These are phyloP conservation scores for Drosophila suboccidentalis DNA, from an alignment of 2,888 invertebrate species.

Conservation along the genomic window DNA sequence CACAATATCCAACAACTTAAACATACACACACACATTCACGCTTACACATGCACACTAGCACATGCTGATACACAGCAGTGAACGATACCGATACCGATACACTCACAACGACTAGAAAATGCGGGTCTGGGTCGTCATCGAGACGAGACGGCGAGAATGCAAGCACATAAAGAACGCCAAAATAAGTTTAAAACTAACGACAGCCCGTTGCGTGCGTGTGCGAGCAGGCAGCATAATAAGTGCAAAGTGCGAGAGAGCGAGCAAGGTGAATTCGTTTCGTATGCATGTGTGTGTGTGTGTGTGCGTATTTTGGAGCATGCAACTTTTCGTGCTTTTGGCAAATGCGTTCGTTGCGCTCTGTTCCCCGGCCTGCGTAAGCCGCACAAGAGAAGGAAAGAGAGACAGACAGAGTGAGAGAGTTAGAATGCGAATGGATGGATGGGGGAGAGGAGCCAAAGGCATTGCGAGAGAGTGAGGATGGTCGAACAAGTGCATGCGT, in stretches of 20 bases:
- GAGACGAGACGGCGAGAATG: conserved; percentile 67
- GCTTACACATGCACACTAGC: conserved; percentile 12
- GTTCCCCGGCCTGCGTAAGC: conserved; percentile 41
- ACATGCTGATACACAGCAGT: conserved; percentile 15
- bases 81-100: conserved; percentile 45
- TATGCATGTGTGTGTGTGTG: conserved; percentile 25
- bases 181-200: conserved; percentile 80
- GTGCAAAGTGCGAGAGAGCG: conserved; percentile 35
- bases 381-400: conserved; percentile 34
- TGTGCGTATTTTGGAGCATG: conserved; percentile 72
- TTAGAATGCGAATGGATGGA: conserved; percentile 29
- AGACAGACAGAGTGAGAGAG: conserved; percentile 32
- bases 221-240: conserved; percentile 43
- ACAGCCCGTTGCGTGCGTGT: conserved; percentile 44
- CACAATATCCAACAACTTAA: conserved; percentile 41
- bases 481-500: conserved; percentile 67
- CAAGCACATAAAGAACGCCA: conserved; percentile 77
- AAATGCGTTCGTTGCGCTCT: conserved; percentile 64
- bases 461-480: conserved; percentile 46
- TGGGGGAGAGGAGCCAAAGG: conserved; percentile 18
- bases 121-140: conserved; percentile 80
- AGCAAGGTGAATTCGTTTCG: conserved; percentile 34
- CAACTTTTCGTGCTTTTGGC: conserved; percentile 72
- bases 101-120: conserved; percentile 60
- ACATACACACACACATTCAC: conserved; percentile 21